These are phyloP conservation scores for Ephestia elutella DNA, from an alignment of 1,140 invertebrate genomes.

Conservation along the genomic window DNA sequence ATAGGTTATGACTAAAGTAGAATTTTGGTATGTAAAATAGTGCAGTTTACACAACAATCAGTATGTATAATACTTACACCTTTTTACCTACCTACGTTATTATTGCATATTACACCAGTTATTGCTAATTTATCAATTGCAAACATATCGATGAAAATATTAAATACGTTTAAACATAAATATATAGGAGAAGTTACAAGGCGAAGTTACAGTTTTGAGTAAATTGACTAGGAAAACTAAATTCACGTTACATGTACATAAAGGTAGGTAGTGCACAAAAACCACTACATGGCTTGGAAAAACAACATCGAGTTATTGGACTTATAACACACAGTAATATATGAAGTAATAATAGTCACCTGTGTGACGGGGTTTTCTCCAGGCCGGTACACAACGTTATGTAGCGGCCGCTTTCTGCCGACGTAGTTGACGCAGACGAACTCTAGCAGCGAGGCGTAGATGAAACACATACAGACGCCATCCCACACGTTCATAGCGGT, in stretches of 20 bases:
- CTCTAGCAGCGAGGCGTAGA: conserved; percentile 93
- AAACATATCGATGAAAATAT: background rate
- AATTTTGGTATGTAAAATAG: too few relatives aligned
- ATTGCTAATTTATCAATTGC: background rate
- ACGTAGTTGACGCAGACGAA: conserved; percentile 97
- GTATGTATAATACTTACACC: too few relatives aligned
- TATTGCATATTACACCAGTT: too few relatives aligned
- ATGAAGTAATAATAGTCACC: conserved; percentile 75
- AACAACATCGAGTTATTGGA: conserved; percentile 24
- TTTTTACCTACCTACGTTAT: too few relatives aligned
- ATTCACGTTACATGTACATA: background rate
- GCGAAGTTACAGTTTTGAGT: background rate
- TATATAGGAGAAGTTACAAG: conserved; percentile 4
- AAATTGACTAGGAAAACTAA: background rate
- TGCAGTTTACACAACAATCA: too few relatives aligned
- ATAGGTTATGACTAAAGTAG: too few relatives aligned
- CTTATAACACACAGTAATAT: conserved; percentile 18
- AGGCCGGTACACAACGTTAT: conserved; percentile 91
- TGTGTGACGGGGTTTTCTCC: conserved; percentile 93
- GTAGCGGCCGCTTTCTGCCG: conserved; percentile 89
- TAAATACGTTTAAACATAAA: background rate
- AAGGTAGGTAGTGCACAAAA: background rate
- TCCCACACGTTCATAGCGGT: conserved; percentile 98
- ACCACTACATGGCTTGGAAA: conserved; percentile 14
- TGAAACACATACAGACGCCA: conserved; percentile 97